Base-by-base conservation (phyloP, 2,888 invertebrate species). In the Himalopsyche japonica region DNA sequence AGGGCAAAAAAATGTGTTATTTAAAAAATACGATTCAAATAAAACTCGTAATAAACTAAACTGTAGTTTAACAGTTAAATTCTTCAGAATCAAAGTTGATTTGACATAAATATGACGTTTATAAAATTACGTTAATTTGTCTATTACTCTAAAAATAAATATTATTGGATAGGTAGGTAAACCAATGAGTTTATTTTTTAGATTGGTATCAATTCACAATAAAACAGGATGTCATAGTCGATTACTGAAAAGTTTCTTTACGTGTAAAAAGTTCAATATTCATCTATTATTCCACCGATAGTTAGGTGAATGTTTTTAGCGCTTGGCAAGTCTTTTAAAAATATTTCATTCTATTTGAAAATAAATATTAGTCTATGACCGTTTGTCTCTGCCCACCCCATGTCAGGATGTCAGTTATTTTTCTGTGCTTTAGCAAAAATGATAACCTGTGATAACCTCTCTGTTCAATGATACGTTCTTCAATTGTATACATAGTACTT, bases 371-470 rank as follows among this genome's bases (percentile, higher is more conserved):
- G 57, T 57, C 57, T 57, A 57, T 57, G 57, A 57, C 20, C 5
- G 57, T 57, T 82, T 83, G 83, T 83, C 83, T 79, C 24, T 83
- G 79, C 18, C 24, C 64, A 8, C n/a, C 47, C 24, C 15, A 70
- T 83, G 80, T 83, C 76, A 76, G 27, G 15, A 7, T 37, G 24
- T 79, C 32, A 76, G 15, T 77, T 37, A 27, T 43, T 43, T 15
- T 83, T 32, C 76, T 76, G 10, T 80, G 70, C 64, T n/a, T 81
- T 83, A 83, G 85, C 85, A 57, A 83, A 85, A 83, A 85, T 83
- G 85, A 85, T 85, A 85, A 85, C 85, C 85, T 79, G 37, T 18
- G 85, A 85, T 85, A 85, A 85, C 85, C 85, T 70, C 49, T 76
- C 43, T 64, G 76, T 81, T 76, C 81, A 81, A 79, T 81, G 83